These are phyloP conservation scores for Girardinus metallicus DNA, from an alignment of 2,797 vertebrate genomes.

Conservation along the genomic window DNA sequence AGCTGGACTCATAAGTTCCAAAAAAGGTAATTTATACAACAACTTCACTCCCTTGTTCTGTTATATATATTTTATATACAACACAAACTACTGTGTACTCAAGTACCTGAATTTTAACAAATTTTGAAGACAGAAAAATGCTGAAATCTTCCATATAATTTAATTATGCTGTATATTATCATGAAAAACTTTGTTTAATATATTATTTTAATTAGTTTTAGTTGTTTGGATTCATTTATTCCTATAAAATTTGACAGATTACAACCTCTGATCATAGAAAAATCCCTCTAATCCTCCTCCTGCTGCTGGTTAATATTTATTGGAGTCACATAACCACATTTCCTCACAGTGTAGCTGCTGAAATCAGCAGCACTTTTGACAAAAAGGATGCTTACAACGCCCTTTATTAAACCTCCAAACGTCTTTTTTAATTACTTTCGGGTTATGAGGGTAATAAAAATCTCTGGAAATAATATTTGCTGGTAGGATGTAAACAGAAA, in stretches of 20 bases:
- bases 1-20: background rate
- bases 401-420: conserved; percentile 3
- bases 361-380: background rate
- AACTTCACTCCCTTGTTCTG: background rate
- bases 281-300: background rate
- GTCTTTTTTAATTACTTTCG: conserved; percentile 15
- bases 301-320: background rate
- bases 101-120: background rate
- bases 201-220: background rate
- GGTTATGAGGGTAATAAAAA: conserved; percentile 9
- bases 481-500: conserved; percentile 39
- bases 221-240: background rate
- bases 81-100: background rate
- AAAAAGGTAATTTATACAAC: background rate
- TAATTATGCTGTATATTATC: background rate
- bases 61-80: background rate
- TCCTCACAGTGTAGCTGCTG: background rate
- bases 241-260: background rate
- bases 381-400: background rate
- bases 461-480: conserved; percentile 26
- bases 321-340: background rate
- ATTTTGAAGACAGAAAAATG: background rate
- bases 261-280: background rate
- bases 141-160: background rate
- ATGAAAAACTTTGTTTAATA: background rate